phyloP scores from a whole-genome alignment of 2,113 vertebrate genomes.

The Anoura caudifer region DNA sequence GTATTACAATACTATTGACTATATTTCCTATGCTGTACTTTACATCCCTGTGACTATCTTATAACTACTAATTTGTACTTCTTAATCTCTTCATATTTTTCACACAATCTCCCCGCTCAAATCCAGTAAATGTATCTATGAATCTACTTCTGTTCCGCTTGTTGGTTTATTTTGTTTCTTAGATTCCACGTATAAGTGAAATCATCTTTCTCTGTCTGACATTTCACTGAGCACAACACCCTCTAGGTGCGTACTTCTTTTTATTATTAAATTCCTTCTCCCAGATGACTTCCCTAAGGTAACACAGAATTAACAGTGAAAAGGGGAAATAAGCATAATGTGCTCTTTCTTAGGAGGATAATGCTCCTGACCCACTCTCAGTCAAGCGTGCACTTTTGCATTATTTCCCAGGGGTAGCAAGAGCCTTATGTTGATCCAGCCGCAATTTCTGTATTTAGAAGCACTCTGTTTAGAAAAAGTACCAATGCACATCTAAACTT shows the following conservation, averaged over 20 bases:
- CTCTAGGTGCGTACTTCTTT: neutral
- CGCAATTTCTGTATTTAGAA: neutral
- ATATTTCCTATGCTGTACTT: neutral
- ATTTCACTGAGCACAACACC: neutral
- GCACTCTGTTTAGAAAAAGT: neutral
- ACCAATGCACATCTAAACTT: neutral
- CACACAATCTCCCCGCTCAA: neutral
- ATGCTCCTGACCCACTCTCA: neutral
- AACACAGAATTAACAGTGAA: conserved; percentile 47
- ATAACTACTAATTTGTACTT: neutral
- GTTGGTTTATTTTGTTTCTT: neutral
- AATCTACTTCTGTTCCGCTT: neutral
- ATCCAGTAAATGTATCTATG: neutral
- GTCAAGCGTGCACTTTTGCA: neutral
- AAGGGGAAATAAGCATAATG: neutral
- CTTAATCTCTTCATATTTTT: neutral
- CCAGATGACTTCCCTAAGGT: neutral
- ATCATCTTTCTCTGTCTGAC: neutral
- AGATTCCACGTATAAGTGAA: neutral
- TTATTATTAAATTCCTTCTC: conserved; percentile 36
- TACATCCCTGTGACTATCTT: neutral
- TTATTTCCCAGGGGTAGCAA: neutral
- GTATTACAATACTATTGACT: neutral
- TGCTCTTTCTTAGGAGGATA: conserved; percentile 1
- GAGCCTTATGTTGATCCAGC: neutral